Evolutionary conservation across 1,140 invertebrate genomes (phyloP).

Genomic region (Hylyphantes graminicola): DNA sequence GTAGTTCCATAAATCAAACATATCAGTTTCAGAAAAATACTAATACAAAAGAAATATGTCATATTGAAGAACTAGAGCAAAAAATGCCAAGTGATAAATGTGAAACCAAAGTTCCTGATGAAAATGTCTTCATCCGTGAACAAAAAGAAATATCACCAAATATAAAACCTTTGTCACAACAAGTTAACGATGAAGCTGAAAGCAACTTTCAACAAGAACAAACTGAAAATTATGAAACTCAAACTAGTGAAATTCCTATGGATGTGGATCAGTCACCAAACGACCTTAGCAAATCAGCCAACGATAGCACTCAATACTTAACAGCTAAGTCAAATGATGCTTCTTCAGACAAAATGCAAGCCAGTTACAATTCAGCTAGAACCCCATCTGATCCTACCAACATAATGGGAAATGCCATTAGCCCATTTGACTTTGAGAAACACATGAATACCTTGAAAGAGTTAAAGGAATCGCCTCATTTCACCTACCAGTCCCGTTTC

Average conservation of each 20-base stretch:
- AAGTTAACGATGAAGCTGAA: too few relatives aligned
- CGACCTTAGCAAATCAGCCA: background rate
- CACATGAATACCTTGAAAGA: slow-evolving; percentile 32
- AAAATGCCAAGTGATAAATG: too few relatives aligned
- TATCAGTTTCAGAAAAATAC: too few relatives aligned
- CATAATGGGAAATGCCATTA: background rate
- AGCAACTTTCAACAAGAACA: too few relatives aligned
- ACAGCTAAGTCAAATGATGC: background rate
- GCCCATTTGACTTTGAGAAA: slow-evolving; percentile 43
- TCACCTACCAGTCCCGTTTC: slow-evolving; percentile 15
- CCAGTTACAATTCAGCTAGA: background rate
- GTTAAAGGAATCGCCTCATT: slow-evolving; percentile 5
- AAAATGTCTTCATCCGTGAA: too few relatives aligned
- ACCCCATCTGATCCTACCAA: background rate
- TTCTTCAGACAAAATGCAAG: background rate
- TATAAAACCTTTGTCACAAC: too few relatives aligned
- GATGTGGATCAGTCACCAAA: background rate
- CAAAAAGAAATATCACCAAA: too few relatives aligned
- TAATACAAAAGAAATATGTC: too few relatives aligned
- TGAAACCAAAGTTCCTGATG: too few relatives aligned
- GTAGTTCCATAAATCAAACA: too few relatives aligned
- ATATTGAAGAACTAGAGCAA: too few relatives aligned
- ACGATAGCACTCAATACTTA: background rate
- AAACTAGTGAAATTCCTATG: background rate
- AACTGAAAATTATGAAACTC: background rate